Evolutionary conservation across 2,113 vertebrate genomes (phyloP), one percentile per base, ranked within the genome.

Genomic region (Oophaga pumilio): DNA sequence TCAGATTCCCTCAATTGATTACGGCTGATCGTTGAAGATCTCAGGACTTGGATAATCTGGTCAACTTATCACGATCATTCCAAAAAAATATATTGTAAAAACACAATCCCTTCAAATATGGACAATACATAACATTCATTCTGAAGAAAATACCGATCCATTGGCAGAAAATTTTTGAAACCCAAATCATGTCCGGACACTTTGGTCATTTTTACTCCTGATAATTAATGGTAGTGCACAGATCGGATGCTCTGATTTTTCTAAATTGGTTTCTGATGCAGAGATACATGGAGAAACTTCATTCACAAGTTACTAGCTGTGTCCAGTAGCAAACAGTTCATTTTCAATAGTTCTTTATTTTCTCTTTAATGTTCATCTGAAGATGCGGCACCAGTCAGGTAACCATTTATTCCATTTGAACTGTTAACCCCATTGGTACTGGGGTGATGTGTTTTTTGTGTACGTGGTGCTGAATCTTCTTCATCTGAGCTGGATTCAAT

Each of bases 401-500:
- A 99, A 14, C 98, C 98, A 0, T 99, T 99, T 92, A 96, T 96
- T 86, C 96, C 96, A 6, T 96, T 94, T 92, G 94, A 91, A 89
- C 96, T 96, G 0, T 96, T 96, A 87, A 97, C 97, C 62, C 98
- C 97, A 0, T 99, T 99, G 28, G 96, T 96, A 93, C 94, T 50
- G 15, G 93, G 88, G 89, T 91, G 96, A 91, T 98, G 96, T 0
- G 89, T 90, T 90, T 91, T 97, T 92, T 96, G 97, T 88, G 92
- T 92, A 74, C 94, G 91, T 64, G 94, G 93, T 62, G 92, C 91
- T 28, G 94, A 92, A 88, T 96, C 95, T 8, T 99, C 98, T 90
- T 99, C 98, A 53, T 99, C 98, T 76, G 97, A 99, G 93, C 98
- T 98, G 84, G 96, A 98, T 93, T 99, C 98, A 18, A 99, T 94